Base-by-base conservation (phyloP, 2,888 invertebrate genomes). In the Anarsia innoxiella region DNA sequence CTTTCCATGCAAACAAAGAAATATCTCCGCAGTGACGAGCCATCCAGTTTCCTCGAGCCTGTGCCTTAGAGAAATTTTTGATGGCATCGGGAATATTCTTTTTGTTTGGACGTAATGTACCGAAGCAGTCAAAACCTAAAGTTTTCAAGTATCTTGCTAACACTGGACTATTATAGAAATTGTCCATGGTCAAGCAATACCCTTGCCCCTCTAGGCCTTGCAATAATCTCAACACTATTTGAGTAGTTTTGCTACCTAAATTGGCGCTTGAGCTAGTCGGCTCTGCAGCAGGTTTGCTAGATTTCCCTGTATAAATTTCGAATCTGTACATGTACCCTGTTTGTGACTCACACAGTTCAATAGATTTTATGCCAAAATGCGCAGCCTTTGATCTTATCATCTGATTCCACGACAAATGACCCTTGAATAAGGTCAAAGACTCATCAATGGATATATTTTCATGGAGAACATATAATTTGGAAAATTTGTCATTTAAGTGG, bases 1-100 rank as follows among this genome's bases (percentile, higher is more conserved):
- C 48, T 31, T 51, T 49, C 51, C 47, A 51, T 35, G 47, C 36
- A 2, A 46, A 1, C 15, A 40, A 15, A 16, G 44, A 41, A 35
- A 49, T 36, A 27, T 48, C 47, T 1, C 44, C 43, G 13, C 32
- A 23, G 11, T 31, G 31, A 14, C 30, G 30, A 11, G 30, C 13
- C n/a, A 30, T 13, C 2, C 13, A 14, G 3, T 6, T 30, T 2
- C 13, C 30, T n/a, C 14, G 13, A 8, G 30, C 9, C 13, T 6
- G 3, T 9, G 13, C 10, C 14, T 30, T 12, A n/a, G 14, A 14
- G 3, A 15, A 3, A 13, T 30, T 30, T 5, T 3, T 5, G 8
- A 30, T 12, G 13, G n/a, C 30, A 2, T 9, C 30, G 9, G 30
- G 30, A 9, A 30, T 14, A 10, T 30, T 14, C n/a, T 9, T 30